Evolutionary conservation across 2,888 invertebrate genomes (phyloP).

Genomic region (Drosophila parthenogenetica): DNA sequence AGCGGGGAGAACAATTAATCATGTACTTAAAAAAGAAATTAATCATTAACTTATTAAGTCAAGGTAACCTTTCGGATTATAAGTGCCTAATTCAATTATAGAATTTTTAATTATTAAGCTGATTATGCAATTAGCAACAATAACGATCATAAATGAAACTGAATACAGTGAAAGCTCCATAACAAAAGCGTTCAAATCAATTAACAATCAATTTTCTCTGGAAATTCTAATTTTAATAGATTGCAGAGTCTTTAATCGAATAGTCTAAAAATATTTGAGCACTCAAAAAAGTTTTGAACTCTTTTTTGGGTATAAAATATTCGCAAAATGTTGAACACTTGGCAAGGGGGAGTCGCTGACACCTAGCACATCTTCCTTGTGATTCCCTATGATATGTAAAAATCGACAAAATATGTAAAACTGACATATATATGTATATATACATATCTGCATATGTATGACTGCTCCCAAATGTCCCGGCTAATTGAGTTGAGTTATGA

Average conservation of each 20-base stretch:
- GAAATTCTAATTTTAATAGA: not conserved
- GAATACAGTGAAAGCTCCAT: not conserved
- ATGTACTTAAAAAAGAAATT: too few relatives aligned
- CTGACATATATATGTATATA: not conserved
- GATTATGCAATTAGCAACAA: slow-evolving; percentile 8
- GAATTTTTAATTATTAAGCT: not conserved
- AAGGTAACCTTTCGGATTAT: not conserved
- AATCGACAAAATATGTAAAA: not conserved
- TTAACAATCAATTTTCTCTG: not conserved
- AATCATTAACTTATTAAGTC: not conserved
- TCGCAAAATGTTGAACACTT: not conserved
- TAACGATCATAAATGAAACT: slow-evolving; percentile 3
- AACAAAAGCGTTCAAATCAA: not conserved
- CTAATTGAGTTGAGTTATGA: slow-evolving; percentile 78
- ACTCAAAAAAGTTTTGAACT: too few relatives aligned
- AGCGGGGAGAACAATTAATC: too few relatives aligned
- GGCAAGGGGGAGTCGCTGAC: not conserved
- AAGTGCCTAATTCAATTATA: slow-evolving; percentile 3
- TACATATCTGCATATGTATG: not conserved
- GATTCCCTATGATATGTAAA: not conserved
- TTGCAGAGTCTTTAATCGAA: too few relatives aligned
- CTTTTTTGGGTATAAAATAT: too few relatives aligned
- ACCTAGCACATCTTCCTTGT: not conserved
- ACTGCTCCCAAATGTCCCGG: slow-evolving; percentile 35
- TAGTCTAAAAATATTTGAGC: too few relatives aligned